phyloP scores from a whole-genome alignment of 2,797 vertebrate species.

The Intellagama lesueurii region DNA sequence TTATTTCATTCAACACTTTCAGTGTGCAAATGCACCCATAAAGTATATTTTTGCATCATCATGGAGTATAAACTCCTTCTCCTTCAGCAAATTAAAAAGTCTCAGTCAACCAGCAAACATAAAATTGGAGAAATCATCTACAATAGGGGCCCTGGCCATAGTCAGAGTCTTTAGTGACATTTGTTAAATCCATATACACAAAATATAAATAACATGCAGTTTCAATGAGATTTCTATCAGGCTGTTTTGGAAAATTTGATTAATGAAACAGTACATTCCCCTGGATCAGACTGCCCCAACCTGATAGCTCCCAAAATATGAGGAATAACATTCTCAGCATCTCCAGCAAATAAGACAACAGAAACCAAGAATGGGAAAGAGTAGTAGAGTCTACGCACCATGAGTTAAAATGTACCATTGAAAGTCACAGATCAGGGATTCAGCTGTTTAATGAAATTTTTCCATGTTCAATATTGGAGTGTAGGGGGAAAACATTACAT shows the following conservation, averaged over 20 bases:
- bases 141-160: neutral
- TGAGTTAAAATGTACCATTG: neutral
- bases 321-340: neutral
- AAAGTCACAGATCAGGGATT: neutral
- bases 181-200: neutral
- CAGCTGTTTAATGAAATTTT: neutral
- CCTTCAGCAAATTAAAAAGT: too few relatives aligned
- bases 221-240: neutral
- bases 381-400: too few relatives aligned
- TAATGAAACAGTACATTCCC: neutral
- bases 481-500: neutral
- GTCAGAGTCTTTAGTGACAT: conserved; percentile 1
- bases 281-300: too few relatives aligned
- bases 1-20: neutral
- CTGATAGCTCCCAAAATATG: neutral
- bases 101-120: neutral
- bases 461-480: neutral
- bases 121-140: conserved; percentile 19
- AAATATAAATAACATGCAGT: neutral
- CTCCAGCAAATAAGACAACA: neutral
- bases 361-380: neutral
- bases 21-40: neutral
- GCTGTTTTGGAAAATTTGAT: neutral
- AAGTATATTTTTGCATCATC: too few relatives aligned
- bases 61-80: too few relatives aligned